Evolutionary conservation across 2,113 vertebrate species (phyloP).

Genomic region (Podiceps cristatus): DNA sequence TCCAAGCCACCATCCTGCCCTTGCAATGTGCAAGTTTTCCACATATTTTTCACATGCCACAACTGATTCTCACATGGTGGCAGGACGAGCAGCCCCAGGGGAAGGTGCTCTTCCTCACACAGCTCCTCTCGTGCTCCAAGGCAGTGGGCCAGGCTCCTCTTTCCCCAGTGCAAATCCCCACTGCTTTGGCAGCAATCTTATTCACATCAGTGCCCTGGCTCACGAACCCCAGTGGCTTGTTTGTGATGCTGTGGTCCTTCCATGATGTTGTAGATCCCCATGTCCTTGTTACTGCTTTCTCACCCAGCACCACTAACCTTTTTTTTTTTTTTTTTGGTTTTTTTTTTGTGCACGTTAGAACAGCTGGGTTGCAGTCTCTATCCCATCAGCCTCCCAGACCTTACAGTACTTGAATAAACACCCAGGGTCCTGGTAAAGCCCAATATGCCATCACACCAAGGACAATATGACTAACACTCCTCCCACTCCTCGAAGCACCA

Average conservation of each 20-base stretch:
- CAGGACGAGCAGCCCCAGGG: neutral
- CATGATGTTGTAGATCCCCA: neutral
- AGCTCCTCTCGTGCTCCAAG: neutral
- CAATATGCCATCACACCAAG: neutral
- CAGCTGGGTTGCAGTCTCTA: neutral
- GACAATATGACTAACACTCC: neutral
- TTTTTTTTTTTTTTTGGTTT: neutral
- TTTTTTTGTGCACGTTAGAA: neutral
- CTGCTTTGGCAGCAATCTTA: neutral
- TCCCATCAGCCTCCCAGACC: neutral
- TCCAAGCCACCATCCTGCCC: neutral
- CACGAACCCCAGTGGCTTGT: neutral
- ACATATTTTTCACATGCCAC: neutral
- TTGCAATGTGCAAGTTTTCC: neutral
- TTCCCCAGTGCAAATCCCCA: neutral
- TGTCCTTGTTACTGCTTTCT: neutral
- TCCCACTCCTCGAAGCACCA: neutral
- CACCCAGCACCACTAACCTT: neutral
- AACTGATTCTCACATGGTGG: neutral
- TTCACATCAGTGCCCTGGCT: neutral
- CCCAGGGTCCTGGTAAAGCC: neutral
- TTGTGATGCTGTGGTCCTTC: neutral
- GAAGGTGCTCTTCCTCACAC: neutral
- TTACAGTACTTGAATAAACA: neutral
- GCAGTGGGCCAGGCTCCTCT: neutral